Evolutionary conservation across 2,888 invertebrate species (phyloP).

Genomic region (Calameuta pallipes): DNA sequence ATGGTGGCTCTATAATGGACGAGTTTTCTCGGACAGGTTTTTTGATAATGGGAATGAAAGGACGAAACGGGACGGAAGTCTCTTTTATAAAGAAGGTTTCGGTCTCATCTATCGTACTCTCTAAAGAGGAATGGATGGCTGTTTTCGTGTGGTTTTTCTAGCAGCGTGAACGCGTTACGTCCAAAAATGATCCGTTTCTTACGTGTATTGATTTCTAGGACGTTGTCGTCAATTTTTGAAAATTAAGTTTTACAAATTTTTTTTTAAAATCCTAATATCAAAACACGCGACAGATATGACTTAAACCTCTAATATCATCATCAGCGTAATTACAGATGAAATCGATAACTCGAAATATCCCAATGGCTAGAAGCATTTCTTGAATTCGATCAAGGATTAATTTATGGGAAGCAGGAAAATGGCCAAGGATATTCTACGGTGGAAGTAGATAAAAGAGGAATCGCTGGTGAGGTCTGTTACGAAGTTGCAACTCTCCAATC

Average conservation of each 20-base stretch:
- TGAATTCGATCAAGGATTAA: slow-evolving; percentile 35
- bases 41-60: neutral
- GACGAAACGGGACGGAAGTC: neutral
- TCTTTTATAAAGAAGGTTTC: neutral
- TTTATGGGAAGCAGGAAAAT: slow-evolving; percentile 32
- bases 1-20: neutral
- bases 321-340: neutral
- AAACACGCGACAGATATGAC: neutral
- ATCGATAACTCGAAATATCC: neutral
- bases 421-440: neutral
- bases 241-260: too few species aligned
- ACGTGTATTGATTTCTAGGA: neutral
- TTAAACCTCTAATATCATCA: neutral
- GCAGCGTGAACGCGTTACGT: neutral
- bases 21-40: neutral
- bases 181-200: neutral
- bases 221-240: neutral
- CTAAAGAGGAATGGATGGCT: neutral
- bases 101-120: neutral
- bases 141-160: neutral
- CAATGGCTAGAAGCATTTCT: slow-evolving; percentile 21
- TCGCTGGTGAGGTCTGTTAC: slow-evolving; percentile 15
- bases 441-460: neutral
- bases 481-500: slow-evolving; percentile 38
- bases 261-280: neutral